Conservation (phyloP, 2,113 vertebrate species). For the Caloenas nicobarica region DNA sequence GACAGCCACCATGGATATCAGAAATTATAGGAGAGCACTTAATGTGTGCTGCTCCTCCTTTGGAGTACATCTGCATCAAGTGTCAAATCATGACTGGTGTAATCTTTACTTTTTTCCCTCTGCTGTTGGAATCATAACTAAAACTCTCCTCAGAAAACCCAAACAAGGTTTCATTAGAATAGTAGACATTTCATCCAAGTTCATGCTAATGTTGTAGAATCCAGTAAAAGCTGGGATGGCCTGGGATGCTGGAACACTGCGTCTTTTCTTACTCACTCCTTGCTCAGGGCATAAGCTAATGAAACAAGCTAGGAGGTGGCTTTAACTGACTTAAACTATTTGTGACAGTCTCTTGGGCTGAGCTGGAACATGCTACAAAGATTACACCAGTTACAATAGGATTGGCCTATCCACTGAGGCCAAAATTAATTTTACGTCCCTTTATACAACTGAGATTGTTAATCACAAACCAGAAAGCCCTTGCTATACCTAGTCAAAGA, state of each 20-base stretch:
- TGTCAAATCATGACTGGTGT: conserved; percentile 48
- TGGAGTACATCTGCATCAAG: conserved; percentile 59
- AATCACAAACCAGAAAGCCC: neutral
- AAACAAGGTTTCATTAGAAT: conserved; percentile 30
- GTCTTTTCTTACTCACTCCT: neutral
- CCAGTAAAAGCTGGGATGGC: neutral
- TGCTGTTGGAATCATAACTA: conserved; percentile 18
- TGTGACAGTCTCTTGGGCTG: neutral
- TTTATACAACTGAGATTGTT: neutral
- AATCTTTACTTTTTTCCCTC: conserved; percentile 17
- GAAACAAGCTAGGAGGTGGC: neutral
- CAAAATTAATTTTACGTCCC: neutral
- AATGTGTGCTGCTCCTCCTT: conserved; percentile 46
- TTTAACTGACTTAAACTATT: neutral
- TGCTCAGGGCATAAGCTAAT: neutral
- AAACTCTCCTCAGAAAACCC: conserved; percentile 21
- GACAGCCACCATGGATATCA: conserved; percentile 62
- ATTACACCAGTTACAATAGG: neutral
- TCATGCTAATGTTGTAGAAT: neutral
- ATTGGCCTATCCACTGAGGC: neutral
- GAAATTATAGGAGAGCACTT: conserved; percentile 62
- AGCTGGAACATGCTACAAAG: neutral
- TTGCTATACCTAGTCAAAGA: neutral
- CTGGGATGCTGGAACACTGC: neutral
- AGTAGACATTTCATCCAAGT: neutral